Base-by-base conservation (phyloP, 1,140 invertebrate genomes). In the Cydia fagiglandana region DNA sequence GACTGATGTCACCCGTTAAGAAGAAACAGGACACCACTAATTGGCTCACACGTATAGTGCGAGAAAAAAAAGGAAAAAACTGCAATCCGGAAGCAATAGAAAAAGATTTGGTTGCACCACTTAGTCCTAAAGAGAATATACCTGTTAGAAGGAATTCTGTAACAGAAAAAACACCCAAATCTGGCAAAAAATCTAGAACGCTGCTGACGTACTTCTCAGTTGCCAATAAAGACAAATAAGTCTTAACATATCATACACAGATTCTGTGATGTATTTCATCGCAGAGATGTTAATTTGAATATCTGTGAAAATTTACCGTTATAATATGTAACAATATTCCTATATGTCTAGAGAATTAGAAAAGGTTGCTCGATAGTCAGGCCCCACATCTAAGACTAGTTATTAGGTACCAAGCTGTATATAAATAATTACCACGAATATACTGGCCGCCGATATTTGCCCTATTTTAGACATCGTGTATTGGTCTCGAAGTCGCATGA, bases 41-140 rank as follows among this genome's bases (percentile, higher is more conserved):
- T 82, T 97, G 96, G 96, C 85, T 97, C 38, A 96, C 96, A 0
- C 95, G 94, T 78, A 94, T 96, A 73, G 91, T 94, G 2, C 94
- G 95, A 73, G 95, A 96, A 79, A 94, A 79, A 88, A 81, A 68
- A 81, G 81, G 0, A 86, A 83, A 74, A 70, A 17, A 9, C 45
- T 2, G 56, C n/a, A 61, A 61, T 24, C 17, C 2, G 6, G 77
- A 78, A 6, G 47, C 56, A 2, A 47, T 73, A 13, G 82, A 86
- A 4, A 81, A 78, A 68, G 94, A 94, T 94, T 79, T 94, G 94
- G 13, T 94, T 89, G 50, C 94, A 93, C 84, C 95, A 82, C 84
- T 95, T 93, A 84, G 95, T 93, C 79, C 95, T 88, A 87, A 95
- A 93, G 85, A 94, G 91, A 84, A 92, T 88, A 6, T 85, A 4